phyloP scores from a whole-genome alignment of 2,113 vertebrate genomes.

The Rousettus leschenaultii region DNA sequence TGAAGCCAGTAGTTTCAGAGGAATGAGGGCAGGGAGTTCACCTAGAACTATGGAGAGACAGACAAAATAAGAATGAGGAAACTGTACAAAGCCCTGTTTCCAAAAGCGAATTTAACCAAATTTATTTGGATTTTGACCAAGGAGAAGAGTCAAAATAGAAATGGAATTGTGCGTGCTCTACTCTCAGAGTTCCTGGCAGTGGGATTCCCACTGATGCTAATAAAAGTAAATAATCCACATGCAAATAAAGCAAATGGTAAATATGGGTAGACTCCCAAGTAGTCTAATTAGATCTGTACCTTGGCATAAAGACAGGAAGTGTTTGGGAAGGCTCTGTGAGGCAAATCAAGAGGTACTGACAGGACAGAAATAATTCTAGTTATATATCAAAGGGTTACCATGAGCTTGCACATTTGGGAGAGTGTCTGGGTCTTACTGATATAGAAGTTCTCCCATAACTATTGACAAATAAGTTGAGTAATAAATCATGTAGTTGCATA shows the following conservation, averaged over 20 bases:
- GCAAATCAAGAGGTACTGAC: background rate
- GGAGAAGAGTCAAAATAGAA: background rate
- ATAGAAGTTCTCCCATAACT: background rate
- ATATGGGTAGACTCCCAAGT: background rate
- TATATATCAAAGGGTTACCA: background rate
- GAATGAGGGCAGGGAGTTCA: background rate
- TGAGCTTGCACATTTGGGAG: background rate
- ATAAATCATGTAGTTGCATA: background rate
- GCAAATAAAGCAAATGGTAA: conserved; percentile 10
- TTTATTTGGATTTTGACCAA: background rate
- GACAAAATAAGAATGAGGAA: background rate
- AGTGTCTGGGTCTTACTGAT: background rate
- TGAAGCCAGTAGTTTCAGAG: background rate
- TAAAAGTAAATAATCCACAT: background rate
- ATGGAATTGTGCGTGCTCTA: background rate
- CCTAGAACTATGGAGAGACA: background rate
- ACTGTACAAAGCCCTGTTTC: background rate
- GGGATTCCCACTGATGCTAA: background rate
- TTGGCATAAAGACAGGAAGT: background rate
- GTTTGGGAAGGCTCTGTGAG: background rate
- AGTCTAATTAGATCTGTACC: background rate
- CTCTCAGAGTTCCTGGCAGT: background rate
- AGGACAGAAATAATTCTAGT: background rate
- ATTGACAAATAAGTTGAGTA: background rate
- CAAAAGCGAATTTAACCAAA: background rate